phyloP scores from a whole-genome alignment of 2,888 invertebrate genomes.

The Drosophila colorata region DNA sequence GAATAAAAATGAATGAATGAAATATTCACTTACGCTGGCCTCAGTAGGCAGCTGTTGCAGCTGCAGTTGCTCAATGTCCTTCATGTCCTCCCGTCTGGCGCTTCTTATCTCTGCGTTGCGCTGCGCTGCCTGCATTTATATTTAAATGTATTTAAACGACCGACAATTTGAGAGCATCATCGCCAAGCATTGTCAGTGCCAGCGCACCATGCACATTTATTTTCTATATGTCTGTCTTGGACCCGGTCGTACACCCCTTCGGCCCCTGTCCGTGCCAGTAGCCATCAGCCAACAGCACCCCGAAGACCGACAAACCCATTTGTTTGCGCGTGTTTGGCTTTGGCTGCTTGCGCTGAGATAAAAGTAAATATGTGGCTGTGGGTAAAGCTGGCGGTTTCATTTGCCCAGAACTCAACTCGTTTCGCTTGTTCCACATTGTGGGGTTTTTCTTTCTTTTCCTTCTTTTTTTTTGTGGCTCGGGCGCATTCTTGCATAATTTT shows the following conservation, averaged over 20 bases:
- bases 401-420: conserved; percentile 41
- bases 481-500: conserved; percentile 67
- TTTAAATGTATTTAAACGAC: conserved; percentile 81
- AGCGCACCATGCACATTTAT: conserved; percentile 61
- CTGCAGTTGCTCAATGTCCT: conserved; percentile 38
- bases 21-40: conserved; percentile 65
- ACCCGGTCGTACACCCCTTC: conserved; percentile 25
- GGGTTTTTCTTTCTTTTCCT: conserved; percentile 4
- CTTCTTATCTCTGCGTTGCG: conserved; percentile 38
- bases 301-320: conserved; percentile 59
- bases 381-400: conserved; percentile 65
- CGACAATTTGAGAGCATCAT: conserved; percentile 78
- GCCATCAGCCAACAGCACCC: conserved; percentile 8
- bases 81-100: conserved; percentile 17
- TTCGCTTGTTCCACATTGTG: conserved; percentile 24
- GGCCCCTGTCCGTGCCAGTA: background rate
- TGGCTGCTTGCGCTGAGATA: conserved; percentile 72
- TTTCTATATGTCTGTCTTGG: conserved; percentile 56
- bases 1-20: conserved; percentile 74
- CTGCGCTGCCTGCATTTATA: conserved; percentile 66
- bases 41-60: conserved; percentile 14
- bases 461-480: conserved; percentile 26
- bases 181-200: conserved; percentile 63
- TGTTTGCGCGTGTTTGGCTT: conserved; percentile 74
- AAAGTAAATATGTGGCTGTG: conserved; percentile 80